phyloP scores from a whole-genome alignment of 2,797 vertebrate species.

The Parauchenoglanis punctatus region DNA sequence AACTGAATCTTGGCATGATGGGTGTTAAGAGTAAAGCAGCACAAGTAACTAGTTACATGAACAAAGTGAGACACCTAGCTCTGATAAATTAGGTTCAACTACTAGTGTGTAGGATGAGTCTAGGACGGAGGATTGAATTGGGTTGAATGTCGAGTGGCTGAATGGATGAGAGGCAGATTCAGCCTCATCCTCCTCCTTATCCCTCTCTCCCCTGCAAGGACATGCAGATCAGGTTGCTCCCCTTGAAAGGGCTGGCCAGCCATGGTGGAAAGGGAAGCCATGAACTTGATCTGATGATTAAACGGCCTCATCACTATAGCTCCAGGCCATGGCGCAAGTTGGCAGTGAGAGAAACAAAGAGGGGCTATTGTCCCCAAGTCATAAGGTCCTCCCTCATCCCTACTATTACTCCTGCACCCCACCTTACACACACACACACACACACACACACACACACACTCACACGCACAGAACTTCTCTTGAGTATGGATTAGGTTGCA shows the following conservation, averaged over 20 bases:
- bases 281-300: conserved; percentile 78
- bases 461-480: not conserved
- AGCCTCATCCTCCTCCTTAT: conserved; percentile 47
- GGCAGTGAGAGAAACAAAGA: conserved; percentile 51
- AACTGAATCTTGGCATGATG: conserved; percentile 11
- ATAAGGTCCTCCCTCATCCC: conserved; percentile 48
- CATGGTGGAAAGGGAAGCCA: conserved; percentile 70
- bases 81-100: conserved; percentile 67
- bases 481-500: conserved; percentile 4
- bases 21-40: conserved; percentile 60
- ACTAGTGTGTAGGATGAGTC: conserved; percentile 54
- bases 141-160: conserved; percentile 53
- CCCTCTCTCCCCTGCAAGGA: conserved; percentile 65
- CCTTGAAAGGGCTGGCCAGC: conserved; percentile 69
- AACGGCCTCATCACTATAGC: conserved; percentile 74
- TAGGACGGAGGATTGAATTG: conserved; percentile 43
- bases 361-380: conserved; percentile 57
- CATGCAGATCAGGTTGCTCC: conserved; percentile 69
- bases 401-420: not conserved
- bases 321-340: conserved; percentile 68
- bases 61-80: conserved; percentile 72
- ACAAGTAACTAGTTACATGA: conserved; percentile 73
- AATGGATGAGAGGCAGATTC: conserved; percentile 61
- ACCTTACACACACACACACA: conserved; percentile 7
- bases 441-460: conserved; percentile 40